These are phyloP conservation scores for Telmatherina bonti DNA, from an alignment of 2,797 vertebrate genomes.

Conservation along the genomic window DNA sequence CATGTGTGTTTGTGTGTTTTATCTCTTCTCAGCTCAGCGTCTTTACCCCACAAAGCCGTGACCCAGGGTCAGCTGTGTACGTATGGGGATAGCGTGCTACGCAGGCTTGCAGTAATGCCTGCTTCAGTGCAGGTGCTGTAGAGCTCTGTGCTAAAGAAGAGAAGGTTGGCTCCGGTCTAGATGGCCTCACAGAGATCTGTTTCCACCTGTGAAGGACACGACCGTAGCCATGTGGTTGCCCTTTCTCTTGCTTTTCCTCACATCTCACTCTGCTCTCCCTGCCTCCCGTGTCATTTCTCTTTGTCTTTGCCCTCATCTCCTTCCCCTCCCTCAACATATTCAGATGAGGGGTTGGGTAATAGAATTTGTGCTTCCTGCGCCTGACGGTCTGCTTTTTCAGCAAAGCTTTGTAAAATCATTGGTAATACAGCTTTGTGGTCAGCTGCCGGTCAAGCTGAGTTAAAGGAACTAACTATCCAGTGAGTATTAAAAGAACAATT, in stretches of 20 bases:
- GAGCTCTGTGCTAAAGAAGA: conserved; percentile 35
- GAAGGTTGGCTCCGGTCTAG: conserved; percentile 61
- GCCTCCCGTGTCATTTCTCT: conserved; percentile 38
- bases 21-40: conserved; percentile 74
- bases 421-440: conserved; percentile 43
- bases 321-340: conserved; percentile 69
- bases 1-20: conserved; percentile 48
- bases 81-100: conserved; percentile 57
- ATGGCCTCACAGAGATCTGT: conserved; percentile 70
- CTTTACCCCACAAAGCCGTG: conserved; percentile 77
- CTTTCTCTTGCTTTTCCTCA: conserved; percentile 57
- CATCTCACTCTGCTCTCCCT: conserved; percentile 42
- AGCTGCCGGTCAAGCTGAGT: conserved; percentile 49
- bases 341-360: conserved; percentile 73
- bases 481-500: conserved; percentile 6
- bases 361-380: conserved; percentile 60
- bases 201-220: conserved; percentile 74
- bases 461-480: conserved; percentile 23
- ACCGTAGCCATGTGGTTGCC: conserved; percentile 65
- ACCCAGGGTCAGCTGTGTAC: conserved; percentile 72
- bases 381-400: conserved; percentile 57
- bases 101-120: conserved; percentile 50
- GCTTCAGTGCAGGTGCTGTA: conserved; percentile 57
- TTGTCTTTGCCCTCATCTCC: conserved; percentile 50
- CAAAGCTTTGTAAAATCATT: conserved; percentile 50